These are phyloP conservation scores for Calidris pygmaea DNA, from an alignment of 2,113 vertebrate species.

Conservation along the genomic window DNA sequence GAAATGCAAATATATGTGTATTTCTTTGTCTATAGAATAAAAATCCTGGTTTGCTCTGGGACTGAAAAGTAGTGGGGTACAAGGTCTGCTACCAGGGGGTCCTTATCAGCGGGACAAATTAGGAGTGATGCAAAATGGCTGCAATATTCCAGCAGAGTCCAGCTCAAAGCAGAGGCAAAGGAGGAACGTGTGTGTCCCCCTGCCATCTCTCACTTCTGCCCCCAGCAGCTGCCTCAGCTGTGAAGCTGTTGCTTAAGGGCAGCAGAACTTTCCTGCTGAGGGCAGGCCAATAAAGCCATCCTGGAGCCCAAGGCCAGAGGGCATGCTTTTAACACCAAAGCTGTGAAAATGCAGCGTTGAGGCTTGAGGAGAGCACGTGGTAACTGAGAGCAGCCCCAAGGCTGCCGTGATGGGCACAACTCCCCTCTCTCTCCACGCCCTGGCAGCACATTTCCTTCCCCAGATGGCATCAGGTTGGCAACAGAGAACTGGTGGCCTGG, in stretches of 20 bases:
- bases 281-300: neutral
- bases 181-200: neutral
- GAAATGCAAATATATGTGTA: neutral
- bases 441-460: neutral
- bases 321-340: neutral
- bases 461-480: neutral
- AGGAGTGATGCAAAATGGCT: neutral
- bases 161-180: neutral
- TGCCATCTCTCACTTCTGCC: neutral
- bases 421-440: neutral
- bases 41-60: neutral
- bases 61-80: neutral
- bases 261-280: neutral
- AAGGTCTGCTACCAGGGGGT: neutral
- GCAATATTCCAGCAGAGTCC: neutral
- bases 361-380: neutral
- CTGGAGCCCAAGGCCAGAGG: neutral
- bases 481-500: fast-evolving
- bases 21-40: neutral
- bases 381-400: neutral
- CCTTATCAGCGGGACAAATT: neutral
- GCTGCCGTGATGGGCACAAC: neutral
- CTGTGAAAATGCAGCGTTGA: neutral
- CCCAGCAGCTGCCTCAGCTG: neutral
- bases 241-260: neutral